Evolutionary conservation across 2,888 invertebrate species (phyloP), one percentile per base, ranked within the genome.

Genomic region (Lasioglossum lativentre): DNA sequence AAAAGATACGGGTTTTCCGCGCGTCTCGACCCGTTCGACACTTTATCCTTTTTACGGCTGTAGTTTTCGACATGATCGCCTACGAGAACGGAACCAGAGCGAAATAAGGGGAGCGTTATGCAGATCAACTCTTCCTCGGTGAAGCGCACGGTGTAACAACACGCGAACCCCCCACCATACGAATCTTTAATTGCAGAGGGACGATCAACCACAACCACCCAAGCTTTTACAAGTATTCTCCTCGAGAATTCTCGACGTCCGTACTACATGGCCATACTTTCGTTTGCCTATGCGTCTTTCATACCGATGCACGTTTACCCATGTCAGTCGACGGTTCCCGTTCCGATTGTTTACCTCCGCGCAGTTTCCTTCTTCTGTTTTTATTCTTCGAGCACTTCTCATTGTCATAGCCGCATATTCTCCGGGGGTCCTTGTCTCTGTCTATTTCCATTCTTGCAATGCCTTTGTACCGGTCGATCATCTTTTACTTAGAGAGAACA

Each of bases 1-100:
- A 74, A 74, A 38, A 68, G 68, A 52, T 52, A 52, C 56, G n/a
- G 40, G 63, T 66, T 30, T 40, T 5, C 10, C 47, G 30, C 19
- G 16, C 52, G 23, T 79, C 40, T 30, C 74, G 14, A 14, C 16
- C 34, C 14, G 66, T 74, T 38, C 34, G n/a, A n/a, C 16, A 27
- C n/a, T 30, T 27, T 38, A 70, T 47, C 74, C 45, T 30, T 73
- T 73, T 63, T 68, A 68, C 34, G 12, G 68, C 34, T 38, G 38
- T 38, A 38, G 38, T 68, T 38, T 68, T 68, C 38, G 68, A 68
- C 68, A 38, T 68, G 38, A 38, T 68, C 68, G 23, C 23, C 68
- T 19, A 23, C 38, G 23, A 23, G 38, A 38, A 38, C 68, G 12
- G 4, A 38, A 68, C 38, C 12, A 1, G 23, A 68, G 38, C 68